These are phyloP conservation scores for Seira ritae DNA, from an alignment of 2,888 invertebrate species.

Conservation along the genomic window DNA sequence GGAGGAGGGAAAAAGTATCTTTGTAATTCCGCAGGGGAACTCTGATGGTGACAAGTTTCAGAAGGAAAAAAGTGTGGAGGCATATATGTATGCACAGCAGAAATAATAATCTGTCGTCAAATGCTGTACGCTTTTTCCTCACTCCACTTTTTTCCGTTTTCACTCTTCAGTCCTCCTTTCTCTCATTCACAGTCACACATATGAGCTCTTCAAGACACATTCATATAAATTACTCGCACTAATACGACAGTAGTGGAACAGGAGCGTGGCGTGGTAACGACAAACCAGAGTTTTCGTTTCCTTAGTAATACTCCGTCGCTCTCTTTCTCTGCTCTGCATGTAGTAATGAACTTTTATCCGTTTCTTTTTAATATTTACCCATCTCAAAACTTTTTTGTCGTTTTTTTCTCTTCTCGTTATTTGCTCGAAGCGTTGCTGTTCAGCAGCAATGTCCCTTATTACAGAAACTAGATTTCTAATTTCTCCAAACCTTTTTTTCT, in stretches of 20 bases:
- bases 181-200: slow-evolving; percentile 22
- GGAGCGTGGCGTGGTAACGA: slow-evolving; percentile 6
- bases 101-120: background rate
- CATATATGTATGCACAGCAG: slow-evolving; percentile 13
- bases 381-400: slow-evolving; percentile 38
- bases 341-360: slow-evolving; percentile 57
- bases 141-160: slow-evolving; percentile 29
- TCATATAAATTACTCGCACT: background rate
- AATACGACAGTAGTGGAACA: background rate
- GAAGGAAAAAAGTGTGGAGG: slow-evolving; percentile 19
- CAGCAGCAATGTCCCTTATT: slow-evolving; percentile 11
- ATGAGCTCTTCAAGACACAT: slow-evolving; percentile 38
- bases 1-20: slow-evolving; percentile 45
- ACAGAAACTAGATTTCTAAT: slow-evolving; percentile 4
- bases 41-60: slow-evolving; percentile 54
- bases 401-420: slow-evolving; percentile 14
- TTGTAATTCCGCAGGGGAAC: slow-evolving; percentile 56
- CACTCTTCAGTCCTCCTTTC: slow-evolving; percentile 8
- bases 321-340: too few relatives aligned
- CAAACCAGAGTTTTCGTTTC: background rate
- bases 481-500: background rate
- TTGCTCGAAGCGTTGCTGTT: slow-evolving; percentile 30
- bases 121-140: background rate
- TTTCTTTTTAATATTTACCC: slow-evolving; percentile 55
- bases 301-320: too few relatives aligned